Evolutionary conservation across 2,113 vertebrate genomes (phyloP).

Genomic region (Hyperoodon ampullatus): DNA sequence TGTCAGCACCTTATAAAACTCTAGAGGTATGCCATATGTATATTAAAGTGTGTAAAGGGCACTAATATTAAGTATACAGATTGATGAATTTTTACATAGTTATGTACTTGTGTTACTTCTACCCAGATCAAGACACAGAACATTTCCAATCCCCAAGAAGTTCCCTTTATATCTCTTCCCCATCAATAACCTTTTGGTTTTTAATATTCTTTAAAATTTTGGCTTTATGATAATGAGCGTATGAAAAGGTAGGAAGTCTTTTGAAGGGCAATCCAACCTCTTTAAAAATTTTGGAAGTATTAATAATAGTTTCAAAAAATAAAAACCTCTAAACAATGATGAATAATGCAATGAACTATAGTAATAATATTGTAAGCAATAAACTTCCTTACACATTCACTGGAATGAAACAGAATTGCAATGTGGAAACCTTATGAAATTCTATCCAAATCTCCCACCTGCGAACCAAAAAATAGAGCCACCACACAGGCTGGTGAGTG

Average conservation of each 20-base stretch:
- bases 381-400: neutral
- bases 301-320: neutral
- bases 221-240: neutral
- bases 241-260: neutral
- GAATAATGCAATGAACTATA: neutral
- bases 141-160: neutral
- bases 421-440: conserved; percentile 37
- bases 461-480: conserved; percentile 43
- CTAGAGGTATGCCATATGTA: neutral
- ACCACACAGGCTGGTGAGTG: conserved; percentile 60
- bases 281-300: neutral
- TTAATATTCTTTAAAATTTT: neutral
- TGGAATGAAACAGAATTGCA: conserved; percentile 49
- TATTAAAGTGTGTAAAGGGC: neutral
- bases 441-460: conserved; percentile 55
- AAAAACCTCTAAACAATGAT: neutral
- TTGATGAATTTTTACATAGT: neutral
- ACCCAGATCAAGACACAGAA: neutral
- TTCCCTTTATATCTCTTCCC: neutral
- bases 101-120: neutral
- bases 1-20: neutral
- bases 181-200: neutral
- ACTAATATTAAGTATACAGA: neutral
- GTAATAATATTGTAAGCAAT: conserved; percentile 20
- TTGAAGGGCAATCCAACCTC: neutral